Percentiles rank a stretch among this genome's conserved stretches.
These are phyloP conservation scores for Kryptolebias ocellatus DNA, from an alignment of 2,797 vertebrate species.

Conservation along the genomic window DNA sequence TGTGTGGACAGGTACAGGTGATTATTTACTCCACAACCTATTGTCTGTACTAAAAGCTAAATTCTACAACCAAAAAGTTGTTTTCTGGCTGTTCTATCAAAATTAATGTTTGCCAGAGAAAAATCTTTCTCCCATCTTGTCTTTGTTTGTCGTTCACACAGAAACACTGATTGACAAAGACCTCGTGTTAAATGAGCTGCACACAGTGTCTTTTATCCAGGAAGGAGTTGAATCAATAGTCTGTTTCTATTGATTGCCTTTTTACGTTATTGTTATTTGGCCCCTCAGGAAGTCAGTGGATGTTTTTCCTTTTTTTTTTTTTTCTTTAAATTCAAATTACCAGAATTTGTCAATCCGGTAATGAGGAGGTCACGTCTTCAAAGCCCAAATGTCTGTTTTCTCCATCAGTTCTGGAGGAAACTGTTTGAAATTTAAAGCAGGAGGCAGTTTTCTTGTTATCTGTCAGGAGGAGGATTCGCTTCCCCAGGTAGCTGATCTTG, in stretches of 20 bases:
- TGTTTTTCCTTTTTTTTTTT: slow-evolving; percentile 13
- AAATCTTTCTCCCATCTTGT: slow-evolving; percentile 49
- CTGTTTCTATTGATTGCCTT: slow-evolving; percentile 57
- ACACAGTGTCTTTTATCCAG: slow-evolving; percentile 54
- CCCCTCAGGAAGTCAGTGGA: slow-evolving; percentile 28
- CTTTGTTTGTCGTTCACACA: slow-evolving; percentile 50
- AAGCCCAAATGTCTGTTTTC: slow-evolving; percentile 40
- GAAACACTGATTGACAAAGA: slow-evolving; percentile 53
- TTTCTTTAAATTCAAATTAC: slow-evolving; percentile 47
- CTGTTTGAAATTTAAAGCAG: slow-evolving; percentile 45
- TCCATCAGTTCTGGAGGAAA: slow-evolving; percentile 21
- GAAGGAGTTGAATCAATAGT: slow-evolving; percentile 63
- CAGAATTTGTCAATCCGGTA: slow-evolving; percentile 51
- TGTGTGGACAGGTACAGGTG: no score
- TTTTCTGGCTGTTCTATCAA: slow-evolving; percentile 27
- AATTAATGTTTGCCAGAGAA: slow-evolving; percentile 24
- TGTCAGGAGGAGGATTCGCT: slow-evolving; percentile 35
- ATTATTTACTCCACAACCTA: background rate
- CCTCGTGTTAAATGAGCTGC: slow-evolving; percentile 64
- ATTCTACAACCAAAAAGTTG: slow-evolving; percentile 10
- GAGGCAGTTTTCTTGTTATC: slow-evolving; percentile 26
- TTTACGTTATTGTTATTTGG: slow-evolving; percentile 62
- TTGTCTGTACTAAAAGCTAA: background rate
- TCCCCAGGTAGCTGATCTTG: slow-evolving; percentile 44
- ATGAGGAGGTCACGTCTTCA: slow-evolving; percentile 44